Base-by-base conservation (phyloP, 37 sponge, comb jelly and placozoan species). In the Chondrosia reniformis region DNA sequence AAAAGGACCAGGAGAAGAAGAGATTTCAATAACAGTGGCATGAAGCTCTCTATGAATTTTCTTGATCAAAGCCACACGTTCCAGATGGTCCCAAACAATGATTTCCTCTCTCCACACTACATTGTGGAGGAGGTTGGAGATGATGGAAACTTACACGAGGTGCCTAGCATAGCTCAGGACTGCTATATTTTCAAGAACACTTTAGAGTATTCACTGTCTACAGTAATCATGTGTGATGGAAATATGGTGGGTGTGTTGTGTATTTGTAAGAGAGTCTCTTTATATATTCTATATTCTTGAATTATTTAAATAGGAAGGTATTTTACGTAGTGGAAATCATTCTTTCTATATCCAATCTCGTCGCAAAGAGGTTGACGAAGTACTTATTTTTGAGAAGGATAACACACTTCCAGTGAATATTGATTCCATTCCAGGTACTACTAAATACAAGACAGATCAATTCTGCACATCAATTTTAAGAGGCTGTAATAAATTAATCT, bases 31-130 rank as follows among this genome's bases (percentile, higher is more conserved):
- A 44, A 38, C 72, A 40, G 9, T 21, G 2, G 22, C 22, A 69
- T 69, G 4, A n/a, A 19, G n/a, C 41, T 69, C 43, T 21, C 37
- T 17, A 1, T 69, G 37, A 36, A 44, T 2, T 19, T 69, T 10
- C 42, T 39, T 44, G 42, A 69, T 40, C n/a, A 25, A n/a, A 69
- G 44, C n/a, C 72, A 69, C 43, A 17, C 43, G 10, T 69, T 69
- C 44, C 1, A 5, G 8, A 40, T 69, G 72, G 4, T 24, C 4
- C 72, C 4, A 19, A 39, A 38, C 43, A 39, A 41, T 69, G 72
- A 34, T 39, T 4, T 69, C n/a, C 36, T 69, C 2, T 69, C 72
- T 2, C 72, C 72, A 2, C 22, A 40, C 41, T 69, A 69, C 12
- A 7, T 2, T 2, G 21, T 69, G 41, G 72, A 69, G 21, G 72